Base-by-base conservation (phyloP, 2,888 invertebrate species). In the Limnephilus auricula region DNA sequence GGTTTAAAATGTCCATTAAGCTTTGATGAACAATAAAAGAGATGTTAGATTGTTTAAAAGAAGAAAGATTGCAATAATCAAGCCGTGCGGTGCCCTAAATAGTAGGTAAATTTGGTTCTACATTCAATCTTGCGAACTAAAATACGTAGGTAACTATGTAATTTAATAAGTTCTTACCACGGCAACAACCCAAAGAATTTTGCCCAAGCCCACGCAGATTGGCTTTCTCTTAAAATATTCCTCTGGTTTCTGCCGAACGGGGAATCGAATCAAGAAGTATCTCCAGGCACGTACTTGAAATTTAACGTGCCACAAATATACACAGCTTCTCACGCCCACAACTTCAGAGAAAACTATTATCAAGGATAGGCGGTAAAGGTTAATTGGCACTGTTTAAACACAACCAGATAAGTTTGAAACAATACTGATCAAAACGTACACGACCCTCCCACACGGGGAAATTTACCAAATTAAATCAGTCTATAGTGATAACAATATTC, bases 341-440 rank as follows among this genome's bases (percentile, higher is more conserved):
- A 65, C 65, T 31, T 15, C 15, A 3, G 31, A 13, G 18, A 4
- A 82, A 82, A 3, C 32, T 13, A 1, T 15, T 15, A 80, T 32
- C 18, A 13, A n/a, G 31, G 82, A 9, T 15, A 82, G 34, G 15
- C 31, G 2, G 25, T 82, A 82, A 82, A 82, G 82, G 82, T 82
- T 82, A 82, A 82, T 18, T 32, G 30, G 32, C 31, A 32, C 82
- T 82, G 82, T 6, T 82, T 25, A 82, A 82, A 82, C 82, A 82
- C 82, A 82, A 31, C 12, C 32, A 30, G 82, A 82, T 82, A 82
- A 34, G 31, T 32, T 30, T 15, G 34, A 32, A 32, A 18, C 34
- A 25, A 82, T 18, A 82, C 25, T 82, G 82, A 32, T 82, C 9
- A 30, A 82, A 82, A 32, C 2, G 31, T 9, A 2, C 32, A 18